Evolutionary conservation across 2,113 vertebrate species (phyloP).

Genomic region (Echinops telfairi): DNA sequence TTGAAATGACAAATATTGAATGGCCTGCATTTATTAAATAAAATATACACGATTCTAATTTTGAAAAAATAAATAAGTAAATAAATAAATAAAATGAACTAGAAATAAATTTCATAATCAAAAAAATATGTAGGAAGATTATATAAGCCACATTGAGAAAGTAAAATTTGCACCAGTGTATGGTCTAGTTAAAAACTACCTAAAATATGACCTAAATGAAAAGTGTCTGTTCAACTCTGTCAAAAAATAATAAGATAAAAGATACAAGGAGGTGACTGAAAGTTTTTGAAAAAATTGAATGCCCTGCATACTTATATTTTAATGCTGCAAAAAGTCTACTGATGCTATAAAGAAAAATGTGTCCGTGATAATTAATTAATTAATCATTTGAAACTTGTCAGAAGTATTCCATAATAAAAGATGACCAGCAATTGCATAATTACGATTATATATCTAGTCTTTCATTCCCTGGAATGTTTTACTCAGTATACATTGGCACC

Average conservation of each 20-base stretch:
- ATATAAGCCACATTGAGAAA: too few relatives aligned
- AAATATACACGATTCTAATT: constrained; percentile 59
- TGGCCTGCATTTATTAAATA: constrained; percentile 81
- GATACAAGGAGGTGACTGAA: too few relatives aligned
- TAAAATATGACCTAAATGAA: neutral
- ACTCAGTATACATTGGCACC: neutral
- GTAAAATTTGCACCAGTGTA: too few relatives aligned
- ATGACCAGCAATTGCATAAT: neutral
- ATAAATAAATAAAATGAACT: too few relatives aligned
- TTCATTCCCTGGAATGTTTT: neutral
- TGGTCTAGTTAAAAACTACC: too few relatives aligned
- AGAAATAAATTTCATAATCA: too few relatives aligned
- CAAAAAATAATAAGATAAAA: neutral
- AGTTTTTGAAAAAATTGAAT: too few relatives aligned
- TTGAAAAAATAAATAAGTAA: too few relatives aligned
- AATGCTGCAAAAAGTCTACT: neutral
- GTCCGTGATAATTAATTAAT: neutral
- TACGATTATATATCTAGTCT: neutral
- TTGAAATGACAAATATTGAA: constrained; percentile 52
- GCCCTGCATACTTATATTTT: too few relatives aligned
- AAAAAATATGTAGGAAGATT: too few relatives aligned
- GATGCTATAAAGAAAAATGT: neutral
- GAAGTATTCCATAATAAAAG: neutral
- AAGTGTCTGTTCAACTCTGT: neutral
- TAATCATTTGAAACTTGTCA: neutral